These are phyloP conservation scores for Callospermophilus lateralis DNA, from an alignment of 2,113 vertebrate genomes.

Conservation along the genomic window DNA sequence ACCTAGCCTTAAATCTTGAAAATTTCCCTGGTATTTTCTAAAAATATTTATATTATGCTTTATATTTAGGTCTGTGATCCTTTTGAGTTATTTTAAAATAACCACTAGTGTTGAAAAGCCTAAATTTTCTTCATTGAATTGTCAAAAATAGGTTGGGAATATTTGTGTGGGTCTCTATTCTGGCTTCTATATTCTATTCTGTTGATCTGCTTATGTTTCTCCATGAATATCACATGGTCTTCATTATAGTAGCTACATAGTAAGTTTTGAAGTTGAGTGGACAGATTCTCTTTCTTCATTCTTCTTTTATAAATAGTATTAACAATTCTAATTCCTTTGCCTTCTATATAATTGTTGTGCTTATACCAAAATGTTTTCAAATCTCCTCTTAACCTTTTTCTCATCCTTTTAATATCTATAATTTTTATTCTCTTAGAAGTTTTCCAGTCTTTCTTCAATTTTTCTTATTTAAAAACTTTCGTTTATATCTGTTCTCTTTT, in stretches of 20 bases:
- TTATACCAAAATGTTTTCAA: neutral
- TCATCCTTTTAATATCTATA: constrained; percentile 4
- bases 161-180: neutral
- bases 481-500: constrained; percentile 12
- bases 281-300: neutral
- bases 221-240: neutral
- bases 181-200: neutral
- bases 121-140: neutral
- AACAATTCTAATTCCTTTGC: neutral
- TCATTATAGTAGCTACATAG: neutral
- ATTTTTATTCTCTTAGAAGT: neutral
- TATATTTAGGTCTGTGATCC: neutral
- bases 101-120: neutral
- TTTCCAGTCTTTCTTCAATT: neutral
- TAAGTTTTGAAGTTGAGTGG: neutral
- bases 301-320: constrained; percentile 36
- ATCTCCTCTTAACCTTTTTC: neutral
- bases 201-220: neutral
- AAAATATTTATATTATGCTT: constrained; percentile 15
- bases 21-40: neutral
- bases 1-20: neutral
- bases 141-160: neutral
- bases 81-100: neutral
- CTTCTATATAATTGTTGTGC: neutral
- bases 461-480: neutral